Conservation (phyloP, 2,888 invertebrate genomes). For the Oscheius sp. region DNA sequence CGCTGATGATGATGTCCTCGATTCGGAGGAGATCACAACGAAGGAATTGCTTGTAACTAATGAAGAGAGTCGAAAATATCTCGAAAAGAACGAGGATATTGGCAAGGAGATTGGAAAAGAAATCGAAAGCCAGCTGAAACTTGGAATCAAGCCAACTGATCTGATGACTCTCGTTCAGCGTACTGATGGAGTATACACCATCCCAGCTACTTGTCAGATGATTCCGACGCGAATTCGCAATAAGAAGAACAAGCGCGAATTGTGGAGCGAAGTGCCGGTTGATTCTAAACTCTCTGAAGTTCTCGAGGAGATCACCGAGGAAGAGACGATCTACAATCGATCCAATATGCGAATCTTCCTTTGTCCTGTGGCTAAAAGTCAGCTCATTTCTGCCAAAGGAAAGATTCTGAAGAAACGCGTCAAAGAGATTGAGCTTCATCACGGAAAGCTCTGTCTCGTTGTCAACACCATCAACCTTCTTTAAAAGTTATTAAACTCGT, state of each 20-base stretch:
- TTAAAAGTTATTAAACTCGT: no score
- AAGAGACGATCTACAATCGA: no score
- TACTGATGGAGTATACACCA: background rate
- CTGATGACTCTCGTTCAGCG: conserved; percentile 10
- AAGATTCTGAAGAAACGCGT: background rate
- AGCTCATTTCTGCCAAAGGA: background rate
- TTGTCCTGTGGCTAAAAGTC: background rate
- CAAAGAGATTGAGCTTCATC: conserved; percentile 8
- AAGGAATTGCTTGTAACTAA: no score
- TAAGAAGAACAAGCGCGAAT: conserved; percentile 1
- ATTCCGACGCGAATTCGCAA: background rate
- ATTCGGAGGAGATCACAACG: no score
- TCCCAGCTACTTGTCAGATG: background rate
- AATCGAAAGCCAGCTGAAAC: no score
- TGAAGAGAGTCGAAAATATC: no score
- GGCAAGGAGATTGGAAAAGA: no score
- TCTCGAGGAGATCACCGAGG: background rate
- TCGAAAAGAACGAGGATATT: no score
- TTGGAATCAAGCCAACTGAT: no score
- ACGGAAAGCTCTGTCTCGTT: conserved; percentile 13
- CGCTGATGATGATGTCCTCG: no score
- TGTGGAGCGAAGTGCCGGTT: background rate
- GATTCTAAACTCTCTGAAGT: background rate
- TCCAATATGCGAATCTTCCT: background rate
- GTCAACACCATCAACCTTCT: background rate